phyloP scores from a whole-genome alignment of 2,113 vertebrate species.

The Actenoides hombroni region DNA sequence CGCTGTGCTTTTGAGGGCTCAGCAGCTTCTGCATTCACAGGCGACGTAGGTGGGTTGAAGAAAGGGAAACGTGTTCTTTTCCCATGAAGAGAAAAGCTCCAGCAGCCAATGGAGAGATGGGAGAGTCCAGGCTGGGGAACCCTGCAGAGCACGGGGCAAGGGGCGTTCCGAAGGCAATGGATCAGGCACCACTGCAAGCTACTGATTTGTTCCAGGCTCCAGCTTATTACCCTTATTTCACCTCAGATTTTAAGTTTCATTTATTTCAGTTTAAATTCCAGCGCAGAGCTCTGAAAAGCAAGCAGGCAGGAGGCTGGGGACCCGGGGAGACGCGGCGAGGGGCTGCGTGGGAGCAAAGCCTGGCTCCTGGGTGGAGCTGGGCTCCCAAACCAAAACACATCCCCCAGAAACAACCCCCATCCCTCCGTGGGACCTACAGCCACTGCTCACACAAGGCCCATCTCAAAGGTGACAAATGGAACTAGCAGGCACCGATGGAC shows the following conservation, averaged over 20 bases:
- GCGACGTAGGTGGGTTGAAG: rapidly evolving
- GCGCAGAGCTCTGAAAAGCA: not conserved
- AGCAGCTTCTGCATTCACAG: not conserved
- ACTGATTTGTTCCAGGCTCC: not conserved
- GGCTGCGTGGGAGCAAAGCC: too few species aligned
- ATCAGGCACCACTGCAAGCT: not conserved
- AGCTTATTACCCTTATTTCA: not conserved
- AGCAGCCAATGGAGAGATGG: not conserved
- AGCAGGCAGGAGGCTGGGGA: not conserved
- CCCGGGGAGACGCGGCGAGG: rapidly evolving
- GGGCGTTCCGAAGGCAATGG: not conserved
- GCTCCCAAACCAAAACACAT: not conserved
- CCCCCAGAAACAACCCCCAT: rapidly evolving
- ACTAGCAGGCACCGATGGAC: rapidly evolving
- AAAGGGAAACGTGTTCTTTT: not conserved
- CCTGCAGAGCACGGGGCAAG: not conserved
- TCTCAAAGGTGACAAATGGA: rapidly evolving
- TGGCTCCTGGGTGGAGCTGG: rapidly evolving
- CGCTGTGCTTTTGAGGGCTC: rapidly evolving
- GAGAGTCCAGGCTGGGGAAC: not conserved
- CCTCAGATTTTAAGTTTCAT: not conserved
- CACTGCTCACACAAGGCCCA: rapidly evolving
- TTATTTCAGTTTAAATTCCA: not conserved
- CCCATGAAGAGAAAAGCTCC: not conserved
- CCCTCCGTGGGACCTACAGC: not conserved